Evolutionary conservation across 1,140 invertebrate genomes (phyloP), one percentile per base, ranked within the genome.

Genomic region (Conus ventricosus): DNA sequence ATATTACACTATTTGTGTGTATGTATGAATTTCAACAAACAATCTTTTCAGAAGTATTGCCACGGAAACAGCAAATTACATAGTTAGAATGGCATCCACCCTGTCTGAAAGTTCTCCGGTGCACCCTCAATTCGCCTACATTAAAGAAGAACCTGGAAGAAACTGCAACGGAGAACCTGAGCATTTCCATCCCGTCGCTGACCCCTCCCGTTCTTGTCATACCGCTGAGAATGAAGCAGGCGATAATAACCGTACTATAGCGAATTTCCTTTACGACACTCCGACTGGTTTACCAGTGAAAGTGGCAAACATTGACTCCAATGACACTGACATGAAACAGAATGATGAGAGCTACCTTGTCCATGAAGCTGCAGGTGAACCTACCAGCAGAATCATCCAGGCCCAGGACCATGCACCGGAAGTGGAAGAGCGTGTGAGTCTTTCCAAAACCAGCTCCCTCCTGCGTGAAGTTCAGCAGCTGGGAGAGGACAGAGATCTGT

Each of bases 401-500:
- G 4, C 27, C 10, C 80, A 53, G 51, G 51, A 81, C 11, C 25
- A 23, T 55, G 13, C 17, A 4, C 39, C 54, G 7, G 51, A 81
- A 81, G 27, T 81, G 1, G 80, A 81, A 23, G 39, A 23, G 13
- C 39, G 8, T 10, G 80, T 54, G 10, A 81, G 80, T 23, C 51
- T 81, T 11, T 81, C 80, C 80, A 81, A 54, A 54, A 81, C 80
- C 80, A 81, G 80, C 53, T 81, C 80, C 20, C 51, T 81, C 4
- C 80, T 81, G 39, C 80, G 80, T 51, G 80, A 81, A 23, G 80
- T 81, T 11, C 80, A 81, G 27, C 51, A 81, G 20, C 51, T 81
- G 3, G 80, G 51, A 51, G 80, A 81, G 80, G 80, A 81, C 8
- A 13, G 80, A 53, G 80, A 81, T 13, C 39, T 54, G 80, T 39